Evolutionary conservation across 2,113 vertebrate species (phyloP), one percentile per base, ranked within the genome.

Genomic region (Melanerpes formicivorus): DNA sequence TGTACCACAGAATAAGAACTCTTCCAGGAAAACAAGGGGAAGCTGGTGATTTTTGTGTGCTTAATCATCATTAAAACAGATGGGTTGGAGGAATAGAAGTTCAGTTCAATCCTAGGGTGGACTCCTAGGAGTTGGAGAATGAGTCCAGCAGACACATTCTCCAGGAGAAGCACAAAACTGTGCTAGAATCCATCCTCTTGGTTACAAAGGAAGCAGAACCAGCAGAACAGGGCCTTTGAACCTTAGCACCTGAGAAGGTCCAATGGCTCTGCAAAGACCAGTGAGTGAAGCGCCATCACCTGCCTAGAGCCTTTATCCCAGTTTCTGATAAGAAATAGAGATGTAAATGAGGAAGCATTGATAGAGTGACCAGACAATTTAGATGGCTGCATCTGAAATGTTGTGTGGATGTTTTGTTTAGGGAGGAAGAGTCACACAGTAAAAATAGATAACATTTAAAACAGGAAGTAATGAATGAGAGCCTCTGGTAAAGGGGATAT

Each of bases 11-110:
- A 87, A 27, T 40, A 60, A 82, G 42, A 46, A 32, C 84, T n/a
- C 82, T 69, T 90, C 58, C 75, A 85, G 69, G 88, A 71, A 80
- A 91, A 90, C 25, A 17, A 87, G 40, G 62, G 78, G 78, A 77
- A 91, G 42, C 63, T 73, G 50, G n/a, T 86, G 86, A 76, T 92
- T 95, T 90, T 86, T 73, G 50, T 70, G 63, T 0, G 1, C n/a
- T 84, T 46, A 84, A 63, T 72, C 32, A 40, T 72, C 27, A 26
- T 75, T 80, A 65, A 56, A 94, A 62, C 88, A 93, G 66, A 88
- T 81, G 88, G 62, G 62, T 16, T 84, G 55, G 70, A 84, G 80
- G 55, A 65, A 88, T 42, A 23, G 62, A 77, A 88, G 10, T 2
- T 34, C 12, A 85, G 4, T 15, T 85, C 56, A 50, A 22, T 79